Evolutionary conservation across 2,797 vertebrate species (phyloP).

Genomic region (Loris lydekkerianus): DNA sequence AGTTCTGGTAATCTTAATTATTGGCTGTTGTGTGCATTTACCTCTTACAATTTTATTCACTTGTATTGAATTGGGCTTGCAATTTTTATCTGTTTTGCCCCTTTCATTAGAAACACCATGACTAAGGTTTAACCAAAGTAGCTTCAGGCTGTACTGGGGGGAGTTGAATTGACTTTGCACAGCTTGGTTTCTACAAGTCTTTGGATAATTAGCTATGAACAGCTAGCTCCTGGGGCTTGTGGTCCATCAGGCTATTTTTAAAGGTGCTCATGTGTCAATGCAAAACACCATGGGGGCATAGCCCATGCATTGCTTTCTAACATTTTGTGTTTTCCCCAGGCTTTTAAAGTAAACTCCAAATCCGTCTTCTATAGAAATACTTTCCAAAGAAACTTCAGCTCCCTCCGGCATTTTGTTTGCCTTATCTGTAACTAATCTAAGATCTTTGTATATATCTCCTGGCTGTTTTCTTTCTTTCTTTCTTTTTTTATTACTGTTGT

Average conservation of each 20-base stretch:
- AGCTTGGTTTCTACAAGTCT: slow-evolving; percentile 76
- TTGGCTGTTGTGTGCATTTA: slow-evolving; percentile 22
- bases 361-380: slow-evolving; percentile 62
- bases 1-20: slow-evolving; percentile 48
- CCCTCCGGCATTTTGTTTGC: not conserved
- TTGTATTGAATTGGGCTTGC: slow-evolving; percentile 56
- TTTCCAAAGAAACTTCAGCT: slow-evolving; percentile 48
- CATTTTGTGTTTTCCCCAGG: slow-evolving; percentile 70
- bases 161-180: slow-evolving; percentile 81
- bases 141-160: slow-evolving; percentile 74
- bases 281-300: slow-evolving; percentile 65
- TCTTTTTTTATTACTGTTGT: not conserved
- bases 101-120: slow-evolving; percentile 76
- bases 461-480: not conserved
- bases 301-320: slow-evolving; percentile 36
- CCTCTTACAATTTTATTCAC: slow-evolving; percentile 49
- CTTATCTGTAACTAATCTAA: not conserved
- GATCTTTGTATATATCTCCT: not conserved
- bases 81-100: slow-evolving; percentile 71
- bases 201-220: slow-evolving; percentile 82
- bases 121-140: slow-evolving; percentile 77
- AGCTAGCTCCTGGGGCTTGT: slow-evolving; percentile 71
- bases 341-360: slow-evolving; percentile 74
- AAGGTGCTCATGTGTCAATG: slow-evolving; percentile 76
- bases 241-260: slow-evolving; percentile 79